These are phyloP conservation scores for Coenonympha arcania DNA, from an alignment of 2,888 invertebrate species.

Conservation along the genomic window DNA sequence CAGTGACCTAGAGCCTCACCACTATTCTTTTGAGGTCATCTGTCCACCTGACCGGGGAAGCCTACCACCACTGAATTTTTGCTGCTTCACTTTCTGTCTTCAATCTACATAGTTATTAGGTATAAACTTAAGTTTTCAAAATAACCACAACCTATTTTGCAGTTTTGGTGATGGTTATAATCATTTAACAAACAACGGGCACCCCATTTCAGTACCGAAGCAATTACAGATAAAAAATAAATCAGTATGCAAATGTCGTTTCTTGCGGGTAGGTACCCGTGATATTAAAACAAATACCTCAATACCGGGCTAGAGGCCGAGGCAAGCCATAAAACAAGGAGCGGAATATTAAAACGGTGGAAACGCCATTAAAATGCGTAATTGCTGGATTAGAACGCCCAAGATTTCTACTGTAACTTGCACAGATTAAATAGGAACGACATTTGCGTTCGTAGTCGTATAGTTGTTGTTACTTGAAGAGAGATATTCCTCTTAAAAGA, in stretches of 20 bases:
- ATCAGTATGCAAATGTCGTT: conserved; percentile 23
- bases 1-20: too few relatives aligned
- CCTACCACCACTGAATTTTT: too few relatives aligned
- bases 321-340: conserved; percentile 66
- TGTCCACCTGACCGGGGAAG: too few relatives aligned
- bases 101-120: too few relatives aligned
- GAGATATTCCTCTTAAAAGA: too few relatives aligned
- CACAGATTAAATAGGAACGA: conserved; percentile 26
- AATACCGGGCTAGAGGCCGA: conserved; percentile 35
- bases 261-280: conserved; percentile 18
- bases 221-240: conserved; percentile 4
- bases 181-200: too few relatives aligned
- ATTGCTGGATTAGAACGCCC: conserved; percentile 71
- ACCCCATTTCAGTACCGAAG: not conserved
- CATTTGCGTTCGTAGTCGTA: conserved; percentile 11
- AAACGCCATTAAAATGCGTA: conserved; percentile 73
- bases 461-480: conserved; percentile 1
- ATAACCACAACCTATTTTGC: too few relatives aligned
- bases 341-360: conserved; percentile 68
- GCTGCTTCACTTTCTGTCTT: too few relatives aligned
- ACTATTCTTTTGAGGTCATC: too few relatives aligned
- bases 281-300: conserved; percentile 31
- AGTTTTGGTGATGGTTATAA: too few relatives aligned
- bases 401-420: conserved; percentile 57
- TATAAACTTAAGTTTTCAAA: too few relatives aligned